Evolutionary conservation across 1,140 invertebrate species (phyloP), one percentile per base, ranked within the genome.

Genomic region (Drosophila erecta): DNA sequence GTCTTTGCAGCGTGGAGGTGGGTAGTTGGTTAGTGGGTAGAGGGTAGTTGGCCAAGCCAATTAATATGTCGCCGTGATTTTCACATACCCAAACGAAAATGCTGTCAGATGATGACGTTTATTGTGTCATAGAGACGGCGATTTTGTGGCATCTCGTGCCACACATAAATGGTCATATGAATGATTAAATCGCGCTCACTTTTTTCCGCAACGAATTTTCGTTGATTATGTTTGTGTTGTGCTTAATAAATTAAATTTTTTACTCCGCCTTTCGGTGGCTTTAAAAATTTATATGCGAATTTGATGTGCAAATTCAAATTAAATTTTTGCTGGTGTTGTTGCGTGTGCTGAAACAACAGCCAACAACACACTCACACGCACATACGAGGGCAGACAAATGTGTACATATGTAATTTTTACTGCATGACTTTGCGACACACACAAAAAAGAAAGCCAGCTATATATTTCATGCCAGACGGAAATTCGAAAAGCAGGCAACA

Each of bases 281-380:
- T 89, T 73, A 89, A 87, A 76, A 76, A 87, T 89, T 67, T 70
- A 87, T 83, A 64, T 49, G 73, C 49, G 74, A 87, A 73, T 87
- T 89, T 87, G 70, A 87, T 84, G 84, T 67, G 76, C 76, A 84
- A 87, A 87, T 89, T 89, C 86, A 87, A 87, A 84, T 89, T 89
- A 84, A 84, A 89, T 87, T 89, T 81, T 57, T 62, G 60, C 47
- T 56, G 57, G 56, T 54, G 58, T 41, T 74, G 67, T 70, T 76
- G 69, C 56, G 65, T 81, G 54, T 27, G 22, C 55, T 33, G 43
- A 56, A 59, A 38, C 46, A 33, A 37, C 38, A 38, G 4, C 24
- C 22, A 22, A 22, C 22, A 22, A 22, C 33, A 37, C 38, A 60
- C 53, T 44, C 35, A 73, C 51, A 56, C 14, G 57, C 14, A 20